Percentiles rank a stretch among this genome's conserved stretches.
phyloP scores from a whole-genome alignment of 2,113 vertebrate genomes.

The Spermophilus dauricus region DNA sequence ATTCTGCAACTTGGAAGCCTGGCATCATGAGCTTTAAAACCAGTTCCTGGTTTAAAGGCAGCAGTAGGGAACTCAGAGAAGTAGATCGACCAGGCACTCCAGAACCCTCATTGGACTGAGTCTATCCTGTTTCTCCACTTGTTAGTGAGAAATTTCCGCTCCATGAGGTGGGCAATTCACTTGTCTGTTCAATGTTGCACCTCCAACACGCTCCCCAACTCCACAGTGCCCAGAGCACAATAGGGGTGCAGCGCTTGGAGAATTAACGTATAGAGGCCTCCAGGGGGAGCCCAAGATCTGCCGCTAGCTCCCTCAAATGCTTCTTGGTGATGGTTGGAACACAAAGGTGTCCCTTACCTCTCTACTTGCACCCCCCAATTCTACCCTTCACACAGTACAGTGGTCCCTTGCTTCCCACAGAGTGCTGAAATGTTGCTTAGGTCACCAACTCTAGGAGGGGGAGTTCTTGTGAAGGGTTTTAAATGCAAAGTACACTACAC shows the following conservation, averaged over 20 bases:
- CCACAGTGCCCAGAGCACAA: background rate
- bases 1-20: background rate
- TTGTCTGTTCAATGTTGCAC: background rate
- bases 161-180: background rate
- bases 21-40: background rate
- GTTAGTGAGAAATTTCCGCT: background rate
- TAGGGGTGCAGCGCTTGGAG: background rate
- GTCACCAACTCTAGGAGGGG: background rate
- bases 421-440: background rate
- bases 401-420: too few relatives aligned
- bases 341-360: background rate
- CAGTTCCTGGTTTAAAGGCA: background rate
- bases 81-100: background rate
- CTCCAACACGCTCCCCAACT: background rate
- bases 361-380: background rate
- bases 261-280: background rate
- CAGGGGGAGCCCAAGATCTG: background rate
- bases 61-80: background rate
- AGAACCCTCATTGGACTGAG: background rate
- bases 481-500: too few relatives aligned
- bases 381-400: background rate
- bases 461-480: background rate
- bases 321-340: background rate
- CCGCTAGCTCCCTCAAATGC: background rate
- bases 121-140: background rate